Conservation (phyloP, 2,888 invertebrate species). For the Rhimphoctona megacephalus region DNA sequence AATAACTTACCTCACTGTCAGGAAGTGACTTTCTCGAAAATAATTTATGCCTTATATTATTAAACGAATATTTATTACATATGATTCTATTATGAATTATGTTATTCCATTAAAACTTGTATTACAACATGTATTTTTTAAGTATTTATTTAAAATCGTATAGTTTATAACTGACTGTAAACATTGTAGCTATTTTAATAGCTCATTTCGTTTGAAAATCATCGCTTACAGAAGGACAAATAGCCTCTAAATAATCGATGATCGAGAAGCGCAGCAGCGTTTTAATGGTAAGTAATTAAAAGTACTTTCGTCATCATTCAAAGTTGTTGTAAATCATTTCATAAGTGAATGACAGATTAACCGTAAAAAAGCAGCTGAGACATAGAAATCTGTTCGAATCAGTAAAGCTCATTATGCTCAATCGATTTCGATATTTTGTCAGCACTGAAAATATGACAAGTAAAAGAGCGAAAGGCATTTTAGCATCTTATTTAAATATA, state of each 20-base stretch:
- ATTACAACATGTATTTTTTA: not conserved
- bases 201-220: slow-evolving; percentile 23
- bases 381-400: not conserved
- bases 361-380: not conserved
- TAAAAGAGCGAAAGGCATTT: not conserved
- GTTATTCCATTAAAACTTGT: not conserved
- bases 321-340: not conserved
- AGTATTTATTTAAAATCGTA: not conserved
- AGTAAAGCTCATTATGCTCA: not conserved
- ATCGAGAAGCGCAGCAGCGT: not conserved
- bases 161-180: not conserved
- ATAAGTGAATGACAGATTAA: slow-evolving; percentile 1
- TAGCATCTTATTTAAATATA: slow-evolving; percentile 20
- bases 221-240: not conserved
- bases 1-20: not conserved
- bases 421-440: not conserved
- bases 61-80: not conserved
- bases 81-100: not conserved
- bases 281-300: not conserved
- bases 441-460: not conserved
- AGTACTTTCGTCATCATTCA: not conserved
- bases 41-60: not conserved
- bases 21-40: not conserved
- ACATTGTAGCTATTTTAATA: slow-evolving; percentile 29
- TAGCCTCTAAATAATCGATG: slow-evolving; percentile 19